Evolutionary conservation across 2,888 invertebrate genomes (phyloP).

Genomic region (Abscondita cerata): DNA sequence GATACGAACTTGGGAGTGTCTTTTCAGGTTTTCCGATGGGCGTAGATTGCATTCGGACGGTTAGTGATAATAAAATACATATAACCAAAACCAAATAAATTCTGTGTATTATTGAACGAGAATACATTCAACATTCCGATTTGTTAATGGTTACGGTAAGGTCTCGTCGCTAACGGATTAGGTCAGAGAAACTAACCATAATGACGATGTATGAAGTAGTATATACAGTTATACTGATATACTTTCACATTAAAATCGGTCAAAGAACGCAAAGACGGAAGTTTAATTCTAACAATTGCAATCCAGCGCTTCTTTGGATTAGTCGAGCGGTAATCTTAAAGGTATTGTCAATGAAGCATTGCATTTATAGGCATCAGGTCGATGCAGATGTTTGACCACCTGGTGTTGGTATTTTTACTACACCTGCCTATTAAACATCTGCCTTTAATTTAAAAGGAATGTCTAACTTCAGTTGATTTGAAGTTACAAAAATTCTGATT

Average conservation of each 20-base stretch:
- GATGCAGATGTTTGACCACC: slow-evolving; percentile 32
- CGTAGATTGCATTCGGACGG: no score
- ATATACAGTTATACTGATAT: slow-evolving; percentile 28
- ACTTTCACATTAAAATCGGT: slow-evolving; percentile 23
- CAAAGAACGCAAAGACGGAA: slow-evolving; percentile 31
- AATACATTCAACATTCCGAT: no score
- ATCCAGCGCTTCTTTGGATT: background rate
- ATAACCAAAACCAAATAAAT: no score
- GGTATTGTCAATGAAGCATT: slow-evolving; percentile 27
- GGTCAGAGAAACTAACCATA: background rate
- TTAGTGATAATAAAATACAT: no score
- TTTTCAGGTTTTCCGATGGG: no score
- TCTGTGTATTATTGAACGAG: no score
- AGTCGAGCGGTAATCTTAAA: slow-evolving; percentile 18
- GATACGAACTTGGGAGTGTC: no score
- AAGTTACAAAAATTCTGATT: background rate
- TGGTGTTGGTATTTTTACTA: slow-evolving; percentile 30
- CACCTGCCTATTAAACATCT: slow-evolving; percentile 33
- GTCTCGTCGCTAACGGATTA: background rate
- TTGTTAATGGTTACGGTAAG: background rate
- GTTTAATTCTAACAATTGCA: slow-evolving; percentile 2
- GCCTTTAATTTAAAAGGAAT: slow-evolving; percentile 29
- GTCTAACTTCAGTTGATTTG: slow-evolving; percentile 3
- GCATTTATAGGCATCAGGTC: slow-evolving; percentile 33
- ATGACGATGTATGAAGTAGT: slow-evolving; percentile 1